These are phyloP conservation scores for Eleutherodactylus coqui DNA, from an alignment of 2,797 vertebrate genomes.

Conservation along the genomic window DNA sequence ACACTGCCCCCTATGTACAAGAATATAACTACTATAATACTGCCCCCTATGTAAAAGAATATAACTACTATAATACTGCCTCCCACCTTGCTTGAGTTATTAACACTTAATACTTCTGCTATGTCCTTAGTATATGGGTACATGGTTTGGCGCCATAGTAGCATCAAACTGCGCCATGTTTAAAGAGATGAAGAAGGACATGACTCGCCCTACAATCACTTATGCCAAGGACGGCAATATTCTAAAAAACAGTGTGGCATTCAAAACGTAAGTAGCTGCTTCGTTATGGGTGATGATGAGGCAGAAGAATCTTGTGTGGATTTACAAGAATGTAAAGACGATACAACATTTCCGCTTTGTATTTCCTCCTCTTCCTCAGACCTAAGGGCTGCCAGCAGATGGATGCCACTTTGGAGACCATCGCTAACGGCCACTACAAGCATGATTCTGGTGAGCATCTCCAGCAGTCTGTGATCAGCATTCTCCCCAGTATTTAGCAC, in stretches of 20 bases:
- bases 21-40: not conserved
- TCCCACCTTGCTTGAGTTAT: not conserved
- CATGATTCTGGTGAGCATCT: not conserved
- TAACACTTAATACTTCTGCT: not conserved
- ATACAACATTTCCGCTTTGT: not conserved
- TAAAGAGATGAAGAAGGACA: constrained; percentile 7
- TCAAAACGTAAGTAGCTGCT: constrained; percentile 30
- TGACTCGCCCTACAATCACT: not conserved
- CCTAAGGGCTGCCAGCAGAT: constrained; percentile 25
- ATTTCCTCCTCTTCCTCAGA: not conserved
- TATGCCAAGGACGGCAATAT: not conserved
- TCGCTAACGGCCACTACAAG: constrained; percentile 1
- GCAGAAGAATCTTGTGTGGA: not conserved
- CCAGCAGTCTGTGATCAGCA: too few relatives aligned
- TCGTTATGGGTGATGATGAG: not conserved
- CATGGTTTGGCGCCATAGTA: constrained; percentile 10
- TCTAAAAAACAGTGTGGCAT: not conserved
- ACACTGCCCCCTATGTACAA: not conserved
- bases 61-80: constrained; percentile 1
- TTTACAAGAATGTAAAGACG: not conserved
- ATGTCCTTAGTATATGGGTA: not conserved
- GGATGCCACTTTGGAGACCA: not conserved
- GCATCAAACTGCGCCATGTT: constrained; percentile 35
- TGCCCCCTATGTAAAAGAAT: not conserved
- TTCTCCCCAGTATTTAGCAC: too few relatives aligned